These are phyloP conservation scores for Cebus imitator DNA, from an alignment of 2,113 vertebrate genomes.

Conservation along the genomic window DNA sequence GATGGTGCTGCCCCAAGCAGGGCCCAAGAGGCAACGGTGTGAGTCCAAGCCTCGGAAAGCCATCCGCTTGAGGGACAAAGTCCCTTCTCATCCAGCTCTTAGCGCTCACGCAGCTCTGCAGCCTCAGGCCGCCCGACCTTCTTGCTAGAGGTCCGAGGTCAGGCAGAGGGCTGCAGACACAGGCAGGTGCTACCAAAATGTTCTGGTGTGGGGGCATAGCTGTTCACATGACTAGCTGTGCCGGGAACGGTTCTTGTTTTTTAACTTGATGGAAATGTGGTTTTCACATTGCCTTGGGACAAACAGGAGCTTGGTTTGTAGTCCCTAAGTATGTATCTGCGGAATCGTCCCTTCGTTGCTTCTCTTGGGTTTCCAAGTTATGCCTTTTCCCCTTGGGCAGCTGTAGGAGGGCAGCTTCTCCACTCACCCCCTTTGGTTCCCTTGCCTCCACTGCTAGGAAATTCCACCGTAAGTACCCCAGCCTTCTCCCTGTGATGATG, in stretches of 20 bases:
- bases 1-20: neutral
- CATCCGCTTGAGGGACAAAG: too few species aligned
- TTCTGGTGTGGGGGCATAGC: rapidly evolving
- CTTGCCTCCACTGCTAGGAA: neutral
- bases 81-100: neutral
- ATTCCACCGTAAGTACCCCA: too few species aligned
- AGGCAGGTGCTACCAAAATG: neutral
- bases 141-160: neutral
- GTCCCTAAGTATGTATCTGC: neutral
- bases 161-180: neutral
- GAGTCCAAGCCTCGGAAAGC: neutral
- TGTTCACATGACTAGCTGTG: too few species aligned
- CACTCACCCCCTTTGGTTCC: too few species aligned
- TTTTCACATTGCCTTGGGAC: neutral
- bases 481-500: neutral
- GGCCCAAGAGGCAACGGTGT: neutral
- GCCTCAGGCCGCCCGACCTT: neutral
- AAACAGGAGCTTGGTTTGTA: neutral
- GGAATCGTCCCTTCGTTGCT: too few species aligned
- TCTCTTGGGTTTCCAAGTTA: neutral
- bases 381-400: too few species aligned
- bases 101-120: rapidly evolving
- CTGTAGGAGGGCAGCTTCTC: neutral
- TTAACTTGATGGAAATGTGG: neutral
- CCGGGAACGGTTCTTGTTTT: neutral